These are phyloP conservation scores for Neopipo cinnamomea DNA, from an alignment of 2,113 vertebrate genomes.

Conservation along the genomic window DNA sequence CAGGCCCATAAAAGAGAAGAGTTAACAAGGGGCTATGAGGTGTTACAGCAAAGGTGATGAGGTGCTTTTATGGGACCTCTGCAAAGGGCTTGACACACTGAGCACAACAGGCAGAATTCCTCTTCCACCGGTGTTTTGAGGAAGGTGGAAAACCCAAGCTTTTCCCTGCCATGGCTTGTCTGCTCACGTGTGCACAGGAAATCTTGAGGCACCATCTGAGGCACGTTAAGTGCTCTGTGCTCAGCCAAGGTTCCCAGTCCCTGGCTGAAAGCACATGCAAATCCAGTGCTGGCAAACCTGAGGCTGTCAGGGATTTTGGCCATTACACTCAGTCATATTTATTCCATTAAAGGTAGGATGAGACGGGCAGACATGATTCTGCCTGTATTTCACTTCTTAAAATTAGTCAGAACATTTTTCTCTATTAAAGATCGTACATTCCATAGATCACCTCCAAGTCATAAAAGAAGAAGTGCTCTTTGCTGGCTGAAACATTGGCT, in stretches of 20 bases:
- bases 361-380: background rate
- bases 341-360: background rate
- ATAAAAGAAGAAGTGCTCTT: background rate
- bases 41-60: conserved; percentile 2
- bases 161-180: background rate
- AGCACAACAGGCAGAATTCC: background rate
- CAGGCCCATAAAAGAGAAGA: background rate
- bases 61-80: background rate
- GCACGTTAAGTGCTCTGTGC: background rate
- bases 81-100: background rate
- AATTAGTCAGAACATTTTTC: background rate
- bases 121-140: background rate
- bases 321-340: background rate
- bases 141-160: background rate
- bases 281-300: background rate
- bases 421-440: background rate
- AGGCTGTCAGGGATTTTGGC: background rate
- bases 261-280: background rate
- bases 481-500: background rate
- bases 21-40: conserved; percentile 14
- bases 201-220: background rate
- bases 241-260: background rate
- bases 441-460: background rate
- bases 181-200: background rate
- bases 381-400: background rate